These are phyloP conservation scores for Phlogophora meticulosa DNA, from an alignment of 2,888 invertebrate species.

Conservation along the genomic window DNA sequence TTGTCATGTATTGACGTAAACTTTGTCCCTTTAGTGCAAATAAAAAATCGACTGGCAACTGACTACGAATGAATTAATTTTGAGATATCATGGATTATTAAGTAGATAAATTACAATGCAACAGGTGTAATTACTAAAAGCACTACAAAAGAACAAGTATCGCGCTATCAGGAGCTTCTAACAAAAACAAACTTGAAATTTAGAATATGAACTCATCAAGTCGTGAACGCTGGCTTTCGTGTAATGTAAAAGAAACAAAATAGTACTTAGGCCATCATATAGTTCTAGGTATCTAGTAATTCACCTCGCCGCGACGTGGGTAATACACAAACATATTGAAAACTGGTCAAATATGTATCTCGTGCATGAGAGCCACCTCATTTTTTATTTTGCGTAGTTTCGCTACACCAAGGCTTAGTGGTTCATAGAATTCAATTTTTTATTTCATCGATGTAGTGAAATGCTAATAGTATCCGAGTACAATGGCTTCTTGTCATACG, in stretches of 20 bases:
- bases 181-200: background rate
- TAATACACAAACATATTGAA: too few species aligned
- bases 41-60: background rate
- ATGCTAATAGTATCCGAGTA: too few species aligned
- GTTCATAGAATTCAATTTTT: too few species aligned
- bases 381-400: too few species aligned
- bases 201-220: too few species aligned
- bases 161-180: too few species aligned
- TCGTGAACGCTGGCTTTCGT: background rate
- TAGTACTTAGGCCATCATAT: background rate
- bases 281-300: background rate
- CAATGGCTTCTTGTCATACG: too few species aligned
- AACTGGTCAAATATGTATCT: too few species aligned
- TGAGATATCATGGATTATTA: background rate
- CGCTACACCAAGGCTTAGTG: too few species aligned
- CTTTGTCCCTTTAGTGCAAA: background rate
- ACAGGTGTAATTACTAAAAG: background rate
- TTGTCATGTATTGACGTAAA: background rate
- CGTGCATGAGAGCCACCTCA: too few species aligned
- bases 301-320: background rate
- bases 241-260: background rate
- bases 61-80: conserved; percentile 1
- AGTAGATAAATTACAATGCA: background rate
- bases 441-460: too few species aligned
- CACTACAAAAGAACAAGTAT: background rate